Evolutionary conservation across 1,140 invertebrate species (phyloP), one percentile per base, ranked within the genome.

Genomic region (Pectinophora gossypiella): DNA sequence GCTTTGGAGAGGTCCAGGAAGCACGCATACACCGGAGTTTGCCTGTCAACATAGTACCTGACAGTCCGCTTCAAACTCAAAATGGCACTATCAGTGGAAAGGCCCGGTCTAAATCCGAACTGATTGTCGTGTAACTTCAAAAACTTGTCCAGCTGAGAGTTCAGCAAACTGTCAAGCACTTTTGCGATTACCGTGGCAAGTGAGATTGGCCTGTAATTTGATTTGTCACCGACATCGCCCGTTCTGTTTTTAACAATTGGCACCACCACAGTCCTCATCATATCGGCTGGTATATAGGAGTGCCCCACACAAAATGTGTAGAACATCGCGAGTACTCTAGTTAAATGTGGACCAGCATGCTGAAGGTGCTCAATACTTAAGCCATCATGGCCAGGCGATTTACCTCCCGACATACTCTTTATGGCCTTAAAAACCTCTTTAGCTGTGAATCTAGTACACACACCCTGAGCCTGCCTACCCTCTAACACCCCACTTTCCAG

Each of bases 291-390:
- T 18, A 48, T 6, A 19, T 36, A 48, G 1, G 22, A 48, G 19
- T 48, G 46, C 1, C 23, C 18, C 5, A 48, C 5, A 35, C 46
- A 48, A 27, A 35, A n/a, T n/a, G n/a, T n/a, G n/a, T n/a, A n/a
- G n/a, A n/a, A n/a, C n/a, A n/a, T n/a, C n/a, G n/a, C n/a, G 35
- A n/a, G n/a, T n/a, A n/a, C n/a, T n/a, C 16, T 19, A 32, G 46
- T 12, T 10, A 32, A 36, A n/a, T 48, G 46, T 1, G 16, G 2
- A 15, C 46, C 46, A 2, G 46, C 46, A n/a, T 48, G 7, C 7
- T 32, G 7, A 13, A 48, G 22, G 32, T 32, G 46, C 35, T 48
- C n/a, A n/a, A n/a, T n/a, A n/a, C n/a, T n/a, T n/a, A n/a, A n/a
- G n/a, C n/a, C n/a, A n/a, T n/a, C n/a, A n/a, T n/a, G n/a, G n/a